Percentiles rank a stretch among this genome's conserved stretches.
These are phyloP conservation scores for Sialis lutaria DNA, from an alignment of 2,888 invertebrate genomes.

Conservation along the genomic window DNA sequence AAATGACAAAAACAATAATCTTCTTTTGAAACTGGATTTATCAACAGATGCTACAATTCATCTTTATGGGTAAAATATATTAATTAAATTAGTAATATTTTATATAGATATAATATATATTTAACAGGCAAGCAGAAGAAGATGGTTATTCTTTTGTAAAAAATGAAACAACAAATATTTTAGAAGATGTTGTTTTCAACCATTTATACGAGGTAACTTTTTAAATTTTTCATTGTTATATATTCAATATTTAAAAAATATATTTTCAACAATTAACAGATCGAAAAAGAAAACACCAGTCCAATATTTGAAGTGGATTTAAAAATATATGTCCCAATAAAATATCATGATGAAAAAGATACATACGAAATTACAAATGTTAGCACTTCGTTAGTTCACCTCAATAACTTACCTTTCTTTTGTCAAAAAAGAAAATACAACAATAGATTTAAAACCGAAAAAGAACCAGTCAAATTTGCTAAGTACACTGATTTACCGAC, in stretches of 20 bases:
- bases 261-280: slow-evolving; percentile 9
- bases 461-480: too few relatives aligned
- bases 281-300: slow-evolving; percentile 22
- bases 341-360: neutral
- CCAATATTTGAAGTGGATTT: slow-evolving; percentile 21
- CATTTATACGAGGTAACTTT: too few relatives aligned
- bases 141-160: slow-evolving; percentile 21
- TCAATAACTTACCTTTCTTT: neutral
- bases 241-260: neutral
- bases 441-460: too few relatives aligned
- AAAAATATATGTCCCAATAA: slow-evolving; percentile 20
- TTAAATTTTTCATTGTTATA: slow-evolving; percentile 6
- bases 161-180: slow-evolving; percentile 14
- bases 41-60: slow-evolving; percentile 20
- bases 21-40: slow-evolving; percentile 17
- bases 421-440: too few relatives aligned
- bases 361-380: neutral
- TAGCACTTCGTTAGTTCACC: neutral
- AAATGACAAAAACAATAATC: slow-evolving; percentile 12
- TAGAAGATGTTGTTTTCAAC: slow-evolving; percentile 5
- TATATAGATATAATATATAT: neutral
- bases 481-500: neutral
- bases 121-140: slow-evolving; percentile 14
- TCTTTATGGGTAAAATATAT: slow-evolving; percentile 21
- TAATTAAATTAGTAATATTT: slow-evolving; percentile 1